These are phyloP conservation scores for Sebastes minor DNA, from an alignment of 2,797 vertebrate genomes.

Conservation along the genomic window DNA sequence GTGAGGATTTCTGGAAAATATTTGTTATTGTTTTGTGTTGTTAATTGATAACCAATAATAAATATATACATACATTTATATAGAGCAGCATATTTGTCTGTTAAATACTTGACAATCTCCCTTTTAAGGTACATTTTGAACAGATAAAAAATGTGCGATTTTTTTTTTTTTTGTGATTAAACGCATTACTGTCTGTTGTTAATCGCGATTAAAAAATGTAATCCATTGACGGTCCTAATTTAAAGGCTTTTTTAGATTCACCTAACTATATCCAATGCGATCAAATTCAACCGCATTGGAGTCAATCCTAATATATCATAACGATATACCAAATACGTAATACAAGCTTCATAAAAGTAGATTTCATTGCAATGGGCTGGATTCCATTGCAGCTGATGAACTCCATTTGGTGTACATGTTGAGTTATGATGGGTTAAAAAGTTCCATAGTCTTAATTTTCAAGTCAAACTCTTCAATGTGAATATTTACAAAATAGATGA, in stretches of 20 bases:
- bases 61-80: no score
- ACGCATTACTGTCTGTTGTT: no score
- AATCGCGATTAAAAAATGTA: no score
- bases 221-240: not conserved
- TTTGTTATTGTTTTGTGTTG: no score
- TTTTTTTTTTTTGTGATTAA: no score
- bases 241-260: not conserved
- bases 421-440: not conserved
- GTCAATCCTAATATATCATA: not conserved
- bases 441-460: not conserved
- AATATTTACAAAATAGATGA: not conserved
- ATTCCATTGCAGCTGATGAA: not conserved
- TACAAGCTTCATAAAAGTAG: not conserved
- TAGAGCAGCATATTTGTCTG: no score
- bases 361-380: not conserved
- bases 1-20: no score
- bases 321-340: not conserved
- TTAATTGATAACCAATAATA: no score
- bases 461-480: not conserved
- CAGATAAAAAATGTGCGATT: no score
- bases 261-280: not conserved
- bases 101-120: no score
- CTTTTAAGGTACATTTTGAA: no score
- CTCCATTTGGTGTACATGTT: not conserved
- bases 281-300: not conserved